Evolutionary conservation across 37 sponge, comb jelly and placozoan species (phyloP).

Genomic region (Cliona cf. orientalis): DNA sequence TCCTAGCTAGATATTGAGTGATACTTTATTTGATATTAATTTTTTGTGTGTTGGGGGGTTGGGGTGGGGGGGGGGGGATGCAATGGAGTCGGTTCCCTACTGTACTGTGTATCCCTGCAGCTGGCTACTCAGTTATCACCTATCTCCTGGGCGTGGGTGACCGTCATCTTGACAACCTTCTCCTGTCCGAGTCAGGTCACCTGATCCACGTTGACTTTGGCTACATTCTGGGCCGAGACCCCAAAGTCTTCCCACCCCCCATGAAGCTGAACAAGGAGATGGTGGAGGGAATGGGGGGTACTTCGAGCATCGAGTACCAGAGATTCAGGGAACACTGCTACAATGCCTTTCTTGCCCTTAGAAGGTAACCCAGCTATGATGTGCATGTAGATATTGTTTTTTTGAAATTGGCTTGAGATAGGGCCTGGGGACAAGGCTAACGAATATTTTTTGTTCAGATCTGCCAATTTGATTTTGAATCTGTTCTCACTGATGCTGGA

Average conservation of each 20-base stretch:
- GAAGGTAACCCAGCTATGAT: constrained; percentile 60
- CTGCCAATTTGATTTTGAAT: constrained; percentile 92
- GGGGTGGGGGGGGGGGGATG: too few species aligned
- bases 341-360: constrained; percentile 93
- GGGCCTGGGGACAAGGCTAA: neutral
- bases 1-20: too few species aligned
- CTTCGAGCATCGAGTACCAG: constrained; percentile 82
- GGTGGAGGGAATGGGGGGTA: constrained; percentile 89
- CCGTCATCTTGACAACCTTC: constrained; percentile 95
- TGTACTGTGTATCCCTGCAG: too few species aligned
- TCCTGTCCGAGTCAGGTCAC: constrained; percentile 87
- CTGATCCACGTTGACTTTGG: constrained; percentile 99
- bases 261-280: constrained; percentile 99
- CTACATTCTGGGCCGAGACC: constrained; percentile 97
- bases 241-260: constrained; percentile 97
- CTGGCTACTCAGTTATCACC: constrained; percentile 98
- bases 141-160: constrained; percentile 97
- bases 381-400: neutral
- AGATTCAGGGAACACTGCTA: constrained; percentile 96
- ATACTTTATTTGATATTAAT: too few species aligned
- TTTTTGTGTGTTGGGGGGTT: too few species aligned
- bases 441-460: constrained; percentile 41
- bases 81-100: too few species aligned
- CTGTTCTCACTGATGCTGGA: constrained; percentile 97
- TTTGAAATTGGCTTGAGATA: neutral